Conservation (phyloP, 2,888 invertebrate genomes). For the Drosophila barbarae region DNA sequence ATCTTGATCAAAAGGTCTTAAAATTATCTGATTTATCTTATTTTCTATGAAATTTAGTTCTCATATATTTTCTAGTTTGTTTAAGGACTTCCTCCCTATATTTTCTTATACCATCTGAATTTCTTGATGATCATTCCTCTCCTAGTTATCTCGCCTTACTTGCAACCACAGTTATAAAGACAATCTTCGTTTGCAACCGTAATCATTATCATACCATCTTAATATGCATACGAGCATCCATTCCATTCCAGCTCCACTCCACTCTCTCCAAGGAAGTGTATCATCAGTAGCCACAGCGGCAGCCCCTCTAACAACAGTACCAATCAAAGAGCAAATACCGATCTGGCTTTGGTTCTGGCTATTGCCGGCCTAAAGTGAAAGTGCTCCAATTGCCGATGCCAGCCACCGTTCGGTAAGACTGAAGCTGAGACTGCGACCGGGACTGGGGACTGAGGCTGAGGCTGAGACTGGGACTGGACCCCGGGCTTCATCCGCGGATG, state of each 20-base stretch:
- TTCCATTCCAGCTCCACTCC: slow-evolving; percentile 6
- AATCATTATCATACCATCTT: slow-evolving; percentile 29
- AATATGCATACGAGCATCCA: slow-evolving; percentile 24
- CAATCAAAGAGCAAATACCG: slow-evolving; percentile 68
- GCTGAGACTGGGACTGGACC: slow-evolving; percentile 18
- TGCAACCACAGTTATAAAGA: neutral
- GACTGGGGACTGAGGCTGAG: neutral
- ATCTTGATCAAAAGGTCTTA: neutral
- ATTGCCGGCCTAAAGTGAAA: slow-evolving; percentile 73
- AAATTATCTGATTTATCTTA: neutral
- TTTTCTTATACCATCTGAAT: neutral
- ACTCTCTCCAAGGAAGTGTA: slow-evolving; percentile 41
- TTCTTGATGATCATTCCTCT: neutral
- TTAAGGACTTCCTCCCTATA: neutral
- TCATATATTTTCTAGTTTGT: neutral
- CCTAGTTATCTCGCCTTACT: neutral
- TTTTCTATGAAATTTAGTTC: neutral
- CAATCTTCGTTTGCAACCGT: slow-evolving; percentile 13
- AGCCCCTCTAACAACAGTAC: slow-evolving; percentile 36
- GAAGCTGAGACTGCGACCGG: neutral
- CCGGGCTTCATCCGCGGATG: slow-evolving; percentile 51
- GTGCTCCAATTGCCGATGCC: slow-evolving; percentile 76
- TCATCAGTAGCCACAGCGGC: slow-evolving; percentile 25
- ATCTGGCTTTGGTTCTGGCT: slow-evolving; percentile 43
- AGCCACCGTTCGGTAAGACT: slow-evolving; percentile 23